phyloP scores from a whole-genome alignment of 2,797 vertebrate genomes.

The Schizopygopsis malacanthus region DNA sequence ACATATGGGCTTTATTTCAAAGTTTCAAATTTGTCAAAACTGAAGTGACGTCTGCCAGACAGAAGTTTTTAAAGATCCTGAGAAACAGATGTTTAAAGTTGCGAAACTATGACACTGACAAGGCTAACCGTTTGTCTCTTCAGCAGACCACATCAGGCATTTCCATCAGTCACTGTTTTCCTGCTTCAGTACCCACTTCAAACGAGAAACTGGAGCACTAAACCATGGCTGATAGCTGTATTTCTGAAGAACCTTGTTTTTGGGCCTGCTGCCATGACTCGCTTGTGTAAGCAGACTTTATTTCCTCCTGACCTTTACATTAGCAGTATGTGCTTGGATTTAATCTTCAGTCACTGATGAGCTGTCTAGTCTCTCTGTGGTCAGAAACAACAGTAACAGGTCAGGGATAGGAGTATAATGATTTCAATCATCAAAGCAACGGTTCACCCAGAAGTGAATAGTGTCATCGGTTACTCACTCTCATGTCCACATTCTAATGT shows the following conservation, averaged over 20 bases:
- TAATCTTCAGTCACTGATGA: not conserved
- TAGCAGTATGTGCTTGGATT: not conserved
- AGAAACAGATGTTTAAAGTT: not conserved
- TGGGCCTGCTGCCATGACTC: not conserved
- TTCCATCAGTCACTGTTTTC: not conserved
- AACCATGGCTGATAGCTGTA: not conserved
- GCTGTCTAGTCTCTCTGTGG: not conserved
- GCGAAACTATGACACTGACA: not conserved
- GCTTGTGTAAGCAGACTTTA: not conserved
- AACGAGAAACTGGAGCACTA: not conserved
- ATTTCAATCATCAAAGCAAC: not conserved
- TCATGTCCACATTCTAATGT: not conserved
- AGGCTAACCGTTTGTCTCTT: not conserved
- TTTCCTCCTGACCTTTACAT: slow-evolving; percentile 7
- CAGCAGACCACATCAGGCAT: not conserved
- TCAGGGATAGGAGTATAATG: not conserved
- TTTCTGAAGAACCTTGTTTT: not conserved
- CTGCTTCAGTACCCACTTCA: not conserved
- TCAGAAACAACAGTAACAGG: too few species aligned
- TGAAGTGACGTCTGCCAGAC: too few species aligned
- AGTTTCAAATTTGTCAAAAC: not conserved
- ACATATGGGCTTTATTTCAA: not conserved
- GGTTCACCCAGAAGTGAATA: not conserved
- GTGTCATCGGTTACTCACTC: not conserved
- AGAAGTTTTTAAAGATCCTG: not conserved